Percentiles rank a stretch among this genome's conserved stretches.
Conservation (phyloP, 1,140 invertebrate genomes). For the Drosophila lini region DNA sequence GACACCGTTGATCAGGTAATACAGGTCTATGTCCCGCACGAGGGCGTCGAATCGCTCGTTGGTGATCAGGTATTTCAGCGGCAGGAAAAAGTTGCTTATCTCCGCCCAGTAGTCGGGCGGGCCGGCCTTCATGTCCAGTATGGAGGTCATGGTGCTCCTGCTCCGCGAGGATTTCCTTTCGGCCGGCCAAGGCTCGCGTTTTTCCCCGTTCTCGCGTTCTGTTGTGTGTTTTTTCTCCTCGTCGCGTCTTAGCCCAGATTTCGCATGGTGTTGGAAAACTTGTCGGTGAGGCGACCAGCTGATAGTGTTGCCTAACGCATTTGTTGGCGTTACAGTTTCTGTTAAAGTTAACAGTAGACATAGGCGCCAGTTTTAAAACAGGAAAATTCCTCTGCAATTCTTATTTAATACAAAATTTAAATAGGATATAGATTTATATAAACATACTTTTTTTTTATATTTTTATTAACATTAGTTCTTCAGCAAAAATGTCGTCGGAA, state of each 20-base stretch:
- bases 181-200: conserved; percentile 34
- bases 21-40: conserved; percentile 74
- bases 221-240: conserved; percentile 1
- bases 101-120: conserved; percentile 79
- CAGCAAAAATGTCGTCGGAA: conserved; percentile 48
- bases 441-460: background rate
- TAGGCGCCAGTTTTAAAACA: background rate
- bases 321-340: background rate
- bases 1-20: conserved; percentile 78
- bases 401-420: too few relatives aligned
- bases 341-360: conserved; percentile 7
- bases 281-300: background rate
- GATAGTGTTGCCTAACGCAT: conserved; percentile 1
- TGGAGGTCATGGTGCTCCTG: conserved; percentile 59
- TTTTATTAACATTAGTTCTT: background rate
- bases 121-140: conserved; percentile 79
- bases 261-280: conserved; percentile 6
- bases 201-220: conserved; percentile 12
- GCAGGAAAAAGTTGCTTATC: conserved; percentile 79
- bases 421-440: too few relatives aligned
- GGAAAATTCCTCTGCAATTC: too few relatives aligned
- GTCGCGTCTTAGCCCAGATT: conserved; percentile 14
- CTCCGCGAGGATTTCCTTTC: conserved; percentile 23
- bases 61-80: conserved; percentile 76
- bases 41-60: conserved; percentile 79